Base-by-base conservation (phyloP, 2,797 vertebrate species). In the Amniataba percoides region DNA sequence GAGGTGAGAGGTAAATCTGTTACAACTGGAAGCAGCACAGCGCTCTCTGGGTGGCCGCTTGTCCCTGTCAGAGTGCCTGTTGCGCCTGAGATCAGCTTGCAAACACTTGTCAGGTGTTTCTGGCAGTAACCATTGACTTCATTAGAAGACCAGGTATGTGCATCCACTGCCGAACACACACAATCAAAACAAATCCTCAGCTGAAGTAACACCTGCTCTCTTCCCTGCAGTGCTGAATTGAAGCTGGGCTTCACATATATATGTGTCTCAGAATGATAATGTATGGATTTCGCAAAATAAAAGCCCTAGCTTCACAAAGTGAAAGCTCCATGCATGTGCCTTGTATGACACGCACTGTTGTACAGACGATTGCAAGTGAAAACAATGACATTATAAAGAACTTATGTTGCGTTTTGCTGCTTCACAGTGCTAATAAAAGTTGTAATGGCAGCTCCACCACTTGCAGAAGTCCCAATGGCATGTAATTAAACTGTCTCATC, bases 401-500 rank as follows among this genome's bases (percentile, higher is more conserved):
- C 69, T 73, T 73, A 21, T 68, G 74, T 60, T 76, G 23, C 53
- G n/a, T 88, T 83, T 84, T 83, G 74, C 68, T n/a, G 57, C 63
- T 82, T 82, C 67, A 62, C 53, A 65, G 63, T 67, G 75, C 60
- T 76, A 82, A 87, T 84, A 80, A 86, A 85, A 81, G 87, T 82
- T 87, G 78, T 78, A 88, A 87, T 73, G 86, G 82, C 76, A 89
- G 77, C 85, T 87, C 67, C 48, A 84, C 74, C 77, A 83, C 73
- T 88, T 70, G 66, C 78, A 74, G 84, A 43, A 75, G 81, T 89
- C 88, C 85, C 87, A 80, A 59, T 86, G 86, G 89, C 87, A 79
- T 83, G 87, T 91, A 90, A 92, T 93, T 93, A 93, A 93, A 92
- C 78, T 84, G 89, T 87, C 84, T 93, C 91, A 88, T 89, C 86